Evolutionary conservation across 2,797 vertebrate species (phyloP).

Genomic region (Pelochelys cantorii): DNA sequence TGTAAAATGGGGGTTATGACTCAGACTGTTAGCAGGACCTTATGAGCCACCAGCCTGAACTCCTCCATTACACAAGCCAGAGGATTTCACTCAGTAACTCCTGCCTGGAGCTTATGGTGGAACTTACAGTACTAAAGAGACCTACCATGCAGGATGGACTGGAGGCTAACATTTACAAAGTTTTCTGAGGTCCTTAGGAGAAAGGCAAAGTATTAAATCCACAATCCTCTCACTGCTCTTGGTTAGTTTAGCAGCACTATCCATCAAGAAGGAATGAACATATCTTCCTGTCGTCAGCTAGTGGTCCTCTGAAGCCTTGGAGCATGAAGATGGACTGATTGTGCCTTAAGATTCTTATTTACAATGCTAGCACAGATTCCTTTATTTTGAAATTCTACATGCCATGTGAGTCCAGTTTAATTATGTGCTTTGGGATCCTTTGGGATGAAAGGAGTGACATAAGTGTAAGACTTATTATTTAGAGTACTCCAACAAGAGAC

Average conservation of each 20-base stretch:
- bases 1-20: neutral
- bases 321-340: slow-evolving; percentile 57
- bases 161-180: neutral
- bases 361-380: slow-evolving; percentile 43
- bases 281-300: slow-evolving; percentile 68
- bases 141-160: neutral
- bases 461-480: slow-evolving; percentile 61
- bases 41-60: neutral
- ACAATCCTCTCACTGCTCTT: neutral
- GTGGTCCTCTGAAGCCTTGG: slow-evolving; percentile 32
- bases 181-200: neutral
- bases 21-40: neutral
- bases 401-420: slow-evolving; percentile 60
- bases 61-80: neutral
- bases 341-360: slow-evolving; percentile 59
- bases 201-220: neutral
- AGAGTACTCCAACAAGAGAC: slow-evolving; percentile 4
- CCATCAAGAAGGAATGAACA: slow-evolving; percentile 47
- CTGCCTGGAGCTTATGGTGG: neutral
- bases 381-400: slow-evolving; percentile 52
- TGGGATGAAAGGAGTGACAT: slow-evolving; percentile 46
- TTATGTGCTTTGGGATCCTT: slow-evolving; percentile 47
- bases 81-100: neutral
- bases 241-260: neutral
- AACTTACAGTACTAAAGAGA: neutral